These are phyloP conservation scores for Stylophora pistillata DNA, from an alignment of 64 coral and sea anemone species.

Conservation along the genomic window DNA sequence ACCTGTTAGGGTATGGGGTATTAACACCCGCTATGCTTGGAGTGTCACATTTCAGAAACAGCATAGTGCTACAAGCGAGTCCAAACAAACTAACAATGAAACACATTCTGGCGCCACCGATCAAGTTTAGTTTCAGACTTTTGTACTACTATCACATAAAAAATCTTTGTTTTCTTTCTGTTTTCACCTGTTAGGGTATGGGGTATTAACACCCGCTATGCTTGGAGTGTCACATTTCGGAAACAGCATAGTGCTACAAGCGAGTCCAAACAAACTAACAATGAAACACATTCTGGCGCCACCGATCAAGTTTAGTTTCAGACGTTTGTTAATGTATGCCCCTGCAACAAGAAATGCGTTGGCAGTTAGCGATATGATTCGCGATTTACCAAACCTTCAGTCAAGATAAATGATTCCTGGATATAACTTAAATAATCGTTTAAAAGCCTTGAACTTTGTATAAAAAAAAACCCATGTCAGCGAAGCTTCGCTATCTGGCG, in stretches of 20 bases:
- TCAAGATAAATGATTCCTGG: too few relatives aligned
- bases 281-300: constrained; percentile 74
- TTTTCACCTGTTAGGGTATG: constrained; percentile 58
- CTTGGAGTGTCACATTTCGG: constrained; percentile 55
- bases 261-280: constrained; percentile 36
- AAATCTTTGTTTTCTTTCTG: too few relatives aligned
- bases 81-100: constrained; percentile 56
- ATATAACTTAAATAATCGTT: too few relatives aligned
- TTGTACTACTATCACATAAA: too few relatives aligned
- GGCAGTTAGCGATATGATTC: background rate
- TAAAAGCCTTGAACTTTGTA: too few relatives aligned
- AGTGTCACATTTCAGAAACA: constrained; percentile 63
- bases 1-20: constrained; percentile 59
- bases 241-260: constrained; percentile 10
- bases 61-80: constrained; percentile 6
- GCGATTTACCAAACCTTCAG: too few relatives aligned
- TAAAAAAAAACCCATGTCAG: too few relatives aligned
- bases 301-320: constrained; percentile 41
- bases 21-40: constrained; percentile 56
- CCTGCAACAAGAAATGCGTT: constrained; percentile 13
- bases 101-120: constrained; percentile 57
- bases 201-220: constrained; percentile 55
- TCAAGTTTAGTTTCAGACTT: constrained; percentile 46
- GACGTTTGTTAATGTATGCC: constrained; percentile 64
- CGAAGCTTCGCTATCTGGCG: too few relatives aligned